phyloP scores from a whole-genome alignment of 92 coral and sea anemone species.

The Phenganax stokvisi region DNA sequence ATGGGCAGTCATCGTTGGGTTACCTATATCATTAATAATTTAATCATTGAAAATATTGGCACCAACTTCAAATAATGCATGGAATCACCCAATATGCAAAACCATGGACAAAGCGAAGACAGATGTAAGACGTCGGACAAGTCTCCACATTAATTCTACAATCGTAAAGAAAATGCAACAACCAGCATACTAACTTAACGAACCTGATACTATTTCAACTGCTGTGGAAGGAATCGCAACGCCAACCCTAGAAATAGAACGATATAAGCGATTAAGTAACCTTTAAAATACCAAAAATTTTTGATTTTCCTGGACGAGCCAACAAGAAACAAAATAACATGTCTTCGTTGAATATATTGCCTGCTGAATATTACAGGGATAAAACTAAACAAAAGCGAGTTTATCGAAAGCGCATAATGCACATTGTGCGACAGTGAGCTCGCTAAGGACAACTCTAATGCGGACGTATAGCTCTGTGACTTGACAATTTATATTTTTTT shows the following conservation, averaged over 20 bases:
- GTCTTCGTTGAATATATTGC: no score
- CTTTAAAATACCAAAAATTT: conserved; percentile 42
- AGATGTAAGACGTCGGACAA: neutral
- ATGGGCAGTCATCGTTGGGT: neutral
- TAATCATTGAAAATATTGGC: no score
- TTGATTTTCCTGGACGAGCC: no score
- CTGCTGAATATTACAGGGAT: no score
- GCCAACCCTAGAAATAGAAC: neutral
- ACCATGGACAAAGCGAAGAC: neutral
- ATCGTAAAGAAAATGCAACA: neutral
- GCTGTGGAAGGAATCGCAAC: conserved; percentile 15
- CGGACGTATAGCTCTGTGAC: no score
- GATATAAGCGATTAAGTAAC: neutral
- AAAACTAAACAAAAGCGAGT: no score
- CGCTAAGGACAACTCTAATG: no score
- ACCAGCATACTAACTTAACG: neutral
- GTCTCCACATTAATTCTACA: neutral
- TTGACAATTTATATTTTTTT: no score
- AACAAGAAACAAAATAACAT: no score
- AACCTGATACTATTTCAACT: conserved; percentile 20
- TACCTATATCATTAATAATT: neutral
- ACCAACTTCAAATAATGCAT: neutral
- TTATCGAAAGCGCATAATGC: no score
- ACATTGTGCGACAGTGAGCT: no score
- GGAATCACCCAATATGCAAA: no score